Evolutionary conservation across 2,113 vertebrate genomes (phyloP).

Genomic region (Alethe diademata): DNA sequence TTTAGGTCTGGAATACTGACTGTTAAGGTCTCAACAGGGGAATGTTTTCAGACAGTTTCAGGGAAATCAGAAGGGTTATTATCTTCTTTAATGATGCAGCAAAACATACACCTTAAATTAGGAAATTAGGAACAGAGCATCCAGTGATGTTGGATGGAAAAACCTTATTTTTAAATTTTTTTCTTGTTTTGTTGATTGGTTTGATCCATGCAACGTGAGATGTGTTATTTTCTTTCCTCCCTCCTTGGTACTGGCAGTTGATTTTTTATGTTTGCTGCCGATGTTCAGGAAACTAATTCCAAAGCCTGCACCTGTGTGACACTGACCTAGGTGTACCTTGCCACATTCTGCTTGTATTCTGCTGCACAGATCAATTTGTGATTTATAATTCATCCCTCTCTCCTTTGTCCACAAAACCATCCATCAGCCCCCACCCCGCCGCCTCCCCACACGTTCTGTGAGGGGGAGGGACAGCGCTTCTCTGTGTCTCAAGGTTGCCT

Average conservation of each 20-base stretch:
- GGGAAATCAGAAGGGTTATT: constrained; percentile 17
- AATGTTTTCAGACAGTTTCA: constrained; percentile 27
- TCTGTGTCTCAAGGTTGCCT: background rate
- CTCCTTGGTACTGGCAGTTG: background rate
- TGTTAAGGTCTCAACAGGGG: background rate
- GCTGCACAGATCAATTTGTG: constrained; percentile 44
- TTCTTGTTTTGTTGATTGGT: constrained; percentile 7
- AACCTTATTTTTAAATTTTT: background rate
- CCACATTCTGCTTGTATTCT: constrained; percentile 22
- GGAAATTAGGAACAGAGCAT: background rate
- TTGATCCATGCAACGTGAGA: background rate
- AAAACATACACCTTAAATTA: constrained; percentile 23
- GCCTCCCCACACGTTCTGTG: background rate
- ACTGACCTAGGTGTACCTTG: constrained; percentile 52
- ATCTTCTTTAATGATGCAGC: constrained; percentile 38
- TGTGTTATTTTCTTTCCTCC: background rate
- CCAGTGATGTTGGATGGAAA: background rate
- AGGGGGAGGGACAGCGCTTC: background rate
- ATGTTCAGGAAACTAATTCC: constrained; percentile 71
- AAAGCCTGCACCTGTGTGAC: constrained; percentile 50
- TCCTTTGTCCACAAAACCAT: background rate
- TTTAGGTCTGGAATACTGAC: constrained; percentile 40
- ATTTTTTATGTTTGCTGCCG: constrained; percentile 58
- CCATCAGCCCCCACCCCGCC: background rate
- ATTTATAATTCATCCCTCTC: background rate